Evolutionary conservation across 2,888 invertebrate species (phyloP), one percentile per base, ranked within the genome.

Genomic region (Holacanthella duospinosa): DNA sequence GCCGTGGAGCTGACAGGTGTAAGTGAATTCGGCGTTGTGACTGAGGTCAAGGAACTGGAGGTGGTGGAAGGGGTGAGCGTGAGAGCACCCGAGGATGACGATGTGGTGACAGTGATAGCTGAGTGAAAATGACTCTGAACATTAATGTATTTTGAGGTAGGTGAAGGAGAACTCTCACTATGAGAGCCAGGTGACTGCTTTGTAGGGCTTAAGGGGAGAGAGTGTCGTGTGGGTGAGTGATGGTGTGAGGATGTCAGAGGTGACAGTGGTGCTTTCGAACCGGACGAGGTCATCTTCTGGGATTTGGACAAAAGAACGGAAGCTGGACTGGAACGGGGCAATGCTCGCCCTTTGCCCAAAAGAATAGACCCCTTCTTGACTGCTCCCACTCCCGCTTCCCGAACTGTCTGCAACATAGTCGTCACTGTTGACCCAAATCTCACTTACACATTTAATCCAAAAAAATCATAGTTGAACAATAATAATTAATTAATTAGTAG

Each of bases 361-460:
- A 70, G 71, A 56, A 68, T 66, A 67, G 70, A 68, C 61, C 71
- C 73, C 71, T 70, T 72, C 71, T 69, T 65, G 65, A 66, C 75
- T 73, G 70, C 74, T 74, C 72, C 74, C 74, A 70, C 74, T 72
- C 71, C 75, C 74, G 71, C 74, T 75, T 80, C 81, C 80, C 81
- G 81, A 80, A 81, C 82, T 82, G 80, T 81, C 81, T 81, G 81
- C 79, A 80, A 80, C 80, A 80, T 79, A 83, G 28, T 26, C 60
- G 26, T 64, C 70, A 70, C 71, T 72, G 69, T 66, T 67, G 70
- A 70, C 69, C 66, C 66, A 68, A 62, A 68, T 67, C 67, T 61
- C 62, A 61, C 58, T 61, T 53, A 26, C 43, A 53, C n/a, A 12
- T 26, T 53, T 6, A 9, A 55, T 21, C 36, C 36, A 36, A 48